Percentiles rank a stretch among this genome's conserved stretches.
phyloP scores from a whole-genome alignment of 2,888 invertebrate genomes.

The Trichopoda pennipes region DNA sequence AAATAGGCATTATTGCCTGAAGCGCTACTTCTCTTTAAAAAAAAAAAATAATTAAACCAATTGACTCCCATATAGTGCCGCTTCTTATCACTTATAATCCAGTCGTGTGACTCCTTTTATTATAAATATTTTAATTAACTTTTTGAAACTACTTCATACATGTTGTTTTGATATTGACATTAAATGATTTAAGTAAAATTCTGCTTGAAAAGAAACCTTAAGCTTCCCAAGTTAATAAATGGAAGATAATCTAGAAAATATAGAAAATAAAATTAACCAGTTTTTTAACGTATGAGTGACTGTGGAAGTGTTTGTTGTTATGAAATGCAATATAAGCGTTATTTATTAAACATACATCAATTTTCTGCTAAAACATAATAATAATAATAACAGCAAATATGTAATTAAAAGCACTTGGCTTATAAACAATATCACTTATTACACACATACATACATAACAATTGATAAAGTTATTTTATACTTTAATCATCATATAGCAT shows the following conservation, averaged over 20 bases:
- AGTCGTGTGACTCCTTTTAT: too few species aligned
- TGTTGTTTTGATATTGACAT: too few species aligned
- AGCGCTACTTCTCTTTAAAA: too few species aligned
- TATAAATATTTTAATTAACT: too few species aligned
- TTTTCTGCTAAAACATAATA: constrained; percentile 41
- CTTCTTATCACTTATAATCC: too few species aligned
- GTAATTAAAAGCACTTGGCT: constrained; percentile 66
- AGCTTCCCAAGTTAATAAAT: constrained; percentile 54
- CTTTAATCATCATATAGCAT: background rate
- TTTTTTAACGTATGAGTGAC: background rate
- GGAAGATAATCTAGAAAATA: background rate
- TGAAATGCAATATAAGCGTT: constrained; percentile 34
- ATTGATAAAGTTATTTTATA: too few species aligned
- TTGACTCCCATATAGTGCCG: too few species aligned
- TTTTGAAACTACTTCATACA: too few species aligned
- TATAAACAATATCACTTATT: constrained; percentile 50
- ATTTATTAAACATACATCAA: constrained; percentile 53
- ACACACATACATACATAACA: constrained; percentile 26
- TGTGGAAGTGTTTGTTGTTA: constrained; percentile 1
- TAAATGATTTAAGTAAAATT: too few species aligned
- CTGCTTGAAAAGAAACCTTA: constrained; percentile 21
- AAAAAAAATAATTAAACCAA: too few species aligned
- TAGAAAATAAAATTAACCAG: background rate
- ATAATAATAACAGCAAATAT: constrained; percentile 55
- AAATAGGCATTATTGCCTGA: too few species aligned